A percentile compares a stretch with the other conserved stretches of the same genome.
Evolutionary conservation across 2,888 invertebrate species (phyloP).

Genomic region (Diarsia dahlii): DNA sequence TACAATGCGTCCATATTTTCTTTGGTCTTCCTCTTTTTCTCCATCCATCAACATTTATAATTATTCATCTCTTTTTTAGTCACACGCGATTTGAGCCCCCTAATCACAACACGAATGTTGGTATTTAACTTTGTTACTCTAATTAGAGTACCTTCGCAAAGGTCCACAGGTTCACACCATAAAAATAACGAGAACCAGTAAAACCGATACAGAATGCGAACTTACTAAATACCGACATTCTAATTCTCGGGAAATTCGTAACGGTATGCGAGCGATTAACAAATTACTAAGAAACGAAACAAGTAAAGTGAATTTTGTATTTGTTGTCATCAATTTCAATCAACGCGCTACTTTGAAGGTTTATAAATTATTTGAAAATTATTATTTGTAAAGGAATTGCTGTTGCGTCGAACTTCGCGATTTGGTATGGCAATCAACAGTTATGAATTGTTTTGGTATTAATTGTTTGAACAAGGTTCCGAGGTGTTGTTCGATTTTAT

Average conservation of each 20-base stretch:
- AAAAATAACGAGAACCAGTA: slow-evolving; percentile 12
- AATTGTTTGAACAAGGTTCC: slow-evolving; percentile 46
- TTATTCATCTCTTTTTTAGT: too few relatives aligned
- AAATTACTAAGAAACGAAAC: slow-evolving; percentile 61
- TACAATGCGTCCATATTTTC: too few relatives aligned
- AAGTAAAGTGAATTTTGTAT: slow-evolving; percentile 62
- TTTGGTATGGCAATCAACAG: slow-evolving; percentile 49
- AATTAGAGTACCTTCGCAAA: background rate
- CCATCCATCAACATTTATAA: too few relatives aligned
- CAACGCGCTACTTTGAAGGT: slow-evolving; percentile 48
- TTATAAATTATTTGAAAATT: slow-evolving; percentile 48
- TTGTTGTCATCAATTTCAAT: slow-evolving; percentile 64
- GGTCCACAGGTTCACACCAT: slow-evolving; percentile 10
- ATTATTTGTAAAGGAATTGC: slow-evolving; percentile 51
- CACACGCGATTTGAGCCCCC: too few relatives aligned
- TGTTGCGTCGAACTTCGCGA: slow-evolving; percentile 30
- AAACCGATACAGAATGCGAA: slow-evolving; percentile 27
- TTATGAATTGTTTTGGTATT: slow-evolving; percentile 41
- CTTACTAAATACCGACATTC: slow-evolving; percentile 28
- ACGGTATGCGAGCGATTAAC: slow-evolving; percentile 57
- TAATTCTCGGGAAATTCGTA: slow-evolving; percentile 42
- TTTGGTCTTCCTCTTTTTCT: too few relatives aligned
- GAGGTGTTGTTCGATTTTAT: slow-evolving; percentile 22
- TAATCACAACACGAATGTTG: background rate
- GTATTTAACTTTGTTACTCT: background rate